These are phyloP conservation scores for Calonectris borealis DNA, from an alignment of 2,113 vertebrate species.

Conservation along the genomic window DNA sequence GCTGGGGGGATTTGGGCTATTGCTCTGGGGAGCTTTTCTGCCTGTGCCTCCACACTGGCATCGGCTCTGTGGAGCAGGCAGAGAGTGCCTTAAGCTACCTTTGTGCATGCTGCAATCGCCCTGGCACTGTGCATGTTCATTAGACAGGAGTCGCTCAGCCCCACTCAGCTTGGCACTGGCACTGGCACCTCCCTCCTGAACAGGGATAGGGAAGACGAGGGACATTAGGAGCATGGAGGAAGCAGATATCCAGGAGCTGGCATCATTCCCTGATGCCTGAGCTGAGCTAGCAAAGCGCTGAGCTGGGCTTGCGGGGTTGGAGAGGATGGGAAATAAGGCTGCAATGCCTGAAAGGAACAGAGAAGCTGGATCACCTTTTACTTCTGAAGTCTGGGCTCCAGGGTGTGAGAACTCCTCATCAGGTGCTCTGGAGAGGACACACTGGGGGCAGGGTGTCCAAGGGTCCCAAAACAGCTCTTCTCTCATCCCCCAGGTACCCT, in stretches of 20 bases:
- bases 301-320: neutral
- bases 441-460: neutral
- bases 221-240: neutral
- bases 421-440: neutral
- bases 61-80: neutral
- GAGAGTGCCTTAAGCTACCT: neutral
- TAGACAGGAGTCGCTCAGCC: neutral
- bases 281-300: neutral
- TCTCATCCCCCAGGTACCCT: neutral
- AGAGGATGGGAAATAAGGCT: neutral
- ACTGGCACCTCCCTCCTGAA: neutral
- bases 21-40: neutral
- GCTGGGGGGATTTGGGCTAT: too few relatives aligned
- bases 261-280: neutral
- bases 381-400: neutral
- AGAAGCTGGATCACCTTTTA: neutral
- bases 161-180: neutral
- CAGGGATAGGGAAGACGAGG: neutral
- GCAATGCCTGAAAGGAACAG: neutral
- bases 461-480: neutral
- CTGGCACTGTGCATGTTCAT: neutral
- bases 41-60: neutral
- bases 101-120: neutral
- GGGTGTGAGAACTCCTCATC: neutral
- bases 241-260: neutral